A percentile compares a stretch with the other conserved stretches of the same genome.
phyloP scores from a whole-genome alignment of 2,113 vertebrate genomes.

The Tretioscincus oriximinensis region DNA sequence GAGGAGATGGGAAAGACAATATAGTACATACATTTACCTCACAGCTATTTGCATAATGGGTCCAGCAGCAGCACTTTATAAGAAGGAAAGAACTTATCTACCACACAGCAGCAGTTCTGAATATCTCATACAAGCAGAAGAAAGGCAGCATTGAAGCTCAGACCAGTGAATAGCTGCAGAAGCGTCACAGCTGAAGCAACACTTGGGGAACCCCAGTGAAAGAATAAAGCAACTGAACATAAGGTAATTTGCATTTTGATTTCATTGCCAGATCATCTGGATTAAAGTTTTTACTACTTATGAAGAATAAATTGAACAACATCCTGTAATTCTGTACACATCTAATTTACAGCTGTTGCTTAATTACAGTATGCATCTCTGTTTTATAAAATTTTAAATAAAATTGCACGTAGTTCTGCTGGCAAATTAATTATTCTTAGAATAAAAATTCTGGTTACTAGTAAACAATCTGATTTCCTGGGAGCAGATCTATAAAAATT shows the following conservation, averaged over 20 bases:
- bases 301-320: conserved; percentile 8
- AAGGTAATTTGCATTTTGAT: conserved; percentile 58
- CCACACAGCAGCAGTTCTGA: conserved; percentile 48
- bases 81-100: conserved; percentile 45
- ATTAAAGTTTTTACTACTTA: conserved; percentile 34
- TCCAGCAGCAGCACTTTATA: conserved; percentile 63
- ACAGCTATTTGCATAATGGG: conserved; percentile 71
- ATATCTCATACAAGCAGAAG: conserved; percentile 21
- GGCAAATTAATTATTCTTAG: conserved; percentile 9
- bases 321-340: background rate
- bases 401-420: conserved; percentile 23
- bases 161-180: conserved; percentile 43
- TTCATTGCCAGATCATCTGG: conserved; percentile 23
- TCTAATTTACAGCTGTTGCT: background rate
- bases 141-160: conserved; percentile 40
- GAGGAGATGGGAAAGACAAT: conserved; percentile 30
- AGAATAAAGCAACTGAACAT: conserved; percentile 45
- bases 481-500: background rate
- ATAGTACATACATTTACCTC: conserved; percentile 70
- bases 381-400: conserved; percentile 12
- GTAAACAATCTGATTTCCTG: background rate
- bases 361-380: conserved; percentile 13
- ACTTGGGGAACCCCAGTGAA: conserved; percentile 40
- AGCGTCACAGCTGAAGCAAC: conserved; percentile 26
- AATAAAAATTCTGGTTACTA: too few species aligned